Percentiles rank a stretch among this genome's conserved stretches.
These are phyloP conservation scores for Smutsia gigantea DNA, from an alignment of 2,797 vertebrate genomes.

Conservation along the genomic window DNA sequence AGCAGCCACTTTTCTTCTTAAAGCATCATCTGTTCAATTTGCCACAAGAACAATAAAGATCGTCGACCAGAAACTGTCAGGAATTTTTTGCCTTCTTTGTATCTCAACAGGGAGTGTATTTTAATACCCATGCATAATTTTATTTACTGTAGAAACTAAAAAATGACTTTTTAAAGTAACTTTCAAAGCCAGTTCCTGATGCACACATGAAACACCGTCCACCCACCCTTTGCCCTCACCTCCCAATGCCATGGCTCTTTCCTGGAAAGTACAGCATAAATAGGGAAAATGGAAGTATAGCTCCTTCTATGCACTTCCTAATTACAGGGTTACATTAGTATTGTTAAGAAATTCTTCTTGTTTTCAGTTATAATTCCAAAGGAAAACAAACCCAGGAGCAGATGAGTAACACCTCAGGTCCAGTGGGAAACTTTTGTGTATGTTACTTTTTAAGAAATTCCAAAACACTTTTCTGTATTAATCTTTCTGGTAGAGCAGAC, in stretches of 20 bases:
- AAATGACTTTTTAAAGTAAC: background rate
- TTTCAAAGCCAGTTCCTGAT: background rate
- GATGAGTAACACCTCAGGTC: conserved; percentile 8
- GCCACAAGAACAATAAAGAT: background rate
- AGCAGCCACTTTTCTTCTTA: background rate
- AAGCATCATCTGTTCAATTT: background rate
- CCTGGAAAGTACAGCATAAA: background rate
- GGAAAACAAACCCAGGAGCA: conserved; percentile 48
- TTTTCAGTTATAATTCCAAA: conserved; percentile 48
- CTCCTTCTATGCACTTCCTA: conserved; percentile 29
- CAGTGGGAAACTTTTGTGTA: background rate
- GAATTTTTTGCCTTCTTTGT: background rate
- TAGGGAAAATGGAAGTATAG: conserved; percentile 9
- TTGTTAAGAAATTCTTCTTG: conserved; percentile 41
- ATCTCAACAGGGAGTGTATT: background rate
- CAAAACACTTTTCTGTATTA: background rate
- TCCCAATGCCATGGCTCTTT: background rate
- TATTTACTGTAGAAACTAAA: background rate
- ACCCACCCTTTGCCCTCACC: no score
- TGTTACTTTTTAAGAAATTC: conserved; percentile 61
- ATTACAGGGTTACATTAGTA: conserved; percentile 49
- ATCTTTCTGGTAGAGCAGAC: background rate
- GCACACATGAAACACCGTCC: background rate
- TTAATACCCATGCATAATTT: background rate
- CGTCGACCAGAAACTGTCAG: background rate